Base-by-base conservation (phyloP, 2,113 vertebrate genomes). In the Rhagologus leucostigma region DNA sequence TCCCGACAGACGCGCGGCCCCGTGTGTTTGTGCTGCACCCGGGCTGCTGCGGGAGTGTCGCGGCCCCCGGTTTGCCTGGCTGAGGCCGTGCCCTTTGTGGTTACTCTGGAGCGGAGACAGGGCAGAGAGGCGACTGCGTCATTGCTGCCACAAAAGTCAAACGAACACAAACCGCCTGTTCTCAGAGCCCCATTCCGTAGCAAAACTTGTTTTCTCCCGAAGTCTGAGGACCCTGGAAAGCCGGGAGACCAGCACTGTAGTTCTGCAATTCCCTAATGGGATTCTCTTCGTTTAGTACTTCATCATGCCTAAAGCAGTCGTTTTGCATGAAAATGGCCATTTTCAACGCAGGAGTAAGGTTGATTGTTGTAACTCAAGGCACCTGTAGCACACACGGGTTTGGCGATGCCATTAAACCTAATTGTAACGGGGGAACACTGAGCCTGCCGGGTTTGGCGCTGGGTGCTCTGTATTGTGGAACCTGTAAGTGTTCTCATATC, bases 41-140 rank as follows among this genome's bases (percentile, higher is more conserved):
- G 0, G 37, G 2, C 19, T 1, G 3, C 0, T 3, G 33, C 18
- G 3, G 2, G 13, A 2, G 16, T 3, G 26, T 5, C 32, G 0
- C 0, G 19, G 65, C 3, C 27, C 7, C 19, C 4, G 23, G 4
- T 21, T 11, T 3, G 7, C 12, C 37, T 0, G 9, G 42, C 14
- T 16, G 41, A 3, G 41, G 14, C 41, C 11, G 16, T 42, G 42
- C 42, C n/a, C n/a, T n/a, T n/a, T n/a, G n/a, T n/a, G n/a, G n/a
- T n/a, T n/a, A n/a, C n/a, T n/a, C n/a, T n/a, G n/a, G n/a, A n/a
- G n/a, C n/a, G n/a, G n/a, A n/a, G n/a, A n/a, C n/a, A n/a, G n/a
- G n/a, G n/a, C 44, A 3, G 5, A 23, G 24, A 3, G 33, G 26
- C 3, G 15, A 0, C 23, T 1, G 2, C 5, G 33, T 2, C 17